Percentiles rank a stretch among this genome's conserved stretches.
phyloP scores from a whole-genome alignment of 2,888 invertebrate genomes.

The Agrochola macilenta region DNA sequence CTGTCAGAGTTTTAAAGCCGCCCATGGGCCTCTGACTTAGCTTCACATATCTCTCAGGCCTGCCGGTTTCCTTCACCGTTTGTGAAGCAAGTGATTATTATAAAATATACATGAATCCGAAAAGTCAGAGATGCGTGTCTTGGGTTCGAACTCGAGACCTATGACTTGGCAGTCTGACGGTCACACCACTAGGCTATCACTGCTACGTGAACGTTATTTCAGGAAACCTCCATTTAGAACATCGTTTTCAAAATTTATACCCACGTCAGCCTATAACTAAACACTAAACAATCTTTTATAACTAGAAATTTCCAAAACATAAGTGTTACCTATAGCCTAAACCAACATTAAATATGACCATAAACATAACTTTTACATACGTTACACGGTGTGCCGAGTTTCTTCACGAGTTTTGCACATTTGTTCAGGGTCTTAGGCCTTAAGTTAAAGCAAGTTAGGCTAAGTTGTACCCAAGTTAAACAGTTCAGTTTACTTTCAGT shows the following conservation, averaged over 20 bases:
- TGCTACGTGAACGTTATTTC: too few relatives aligned
- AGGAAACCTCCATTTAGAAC: too few relatives aligned
- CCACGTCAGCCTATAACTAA: neutral
- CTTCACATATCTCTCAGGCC: too few relatives aligned
- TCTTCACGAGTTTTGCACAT: constrained; percentile 70
- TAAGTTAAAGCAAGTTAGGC: constrained; percentile 63
- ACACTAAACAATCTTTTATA: neutral
- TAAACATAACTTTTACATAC: constrained; percentile 55
- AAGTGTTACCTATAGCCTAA: constrained; percentile 32
- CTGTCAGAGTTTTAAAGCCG: too few relatives aligned
- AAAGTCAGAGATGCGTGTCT: too few relatives aligned
- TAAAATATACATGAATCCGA: too few relatives aligned
- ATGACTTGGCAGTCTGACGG: too few relatives aligned
- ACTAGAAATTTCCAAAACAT: neutral
- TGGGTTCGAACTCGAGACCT: too few relatives aligned
- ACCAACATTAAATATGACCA: constrained; percentile 43
- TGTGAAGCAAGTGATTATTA: too few relatives aligned
- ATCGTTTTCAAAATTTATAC: neutral
- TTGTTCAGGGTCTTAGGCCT: constrained; percentile 68
- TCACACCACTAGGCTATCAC: too few relatives aligned
- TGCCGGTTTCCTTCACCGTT: too few relatives aligned
- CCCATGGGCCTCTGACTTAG: too few relatives aligned
- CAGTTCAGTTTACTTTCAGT: constrained; percentile 56
- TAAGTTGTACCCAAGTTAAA: constrained; percentile 63
- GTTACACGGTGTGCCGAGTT: constrained; percentile 55